These are phyloP conservation scores for Chaunax sp. DNA, from an alignment of 2,797 vertebrate species.

Conservation along the genomic window DNA sequence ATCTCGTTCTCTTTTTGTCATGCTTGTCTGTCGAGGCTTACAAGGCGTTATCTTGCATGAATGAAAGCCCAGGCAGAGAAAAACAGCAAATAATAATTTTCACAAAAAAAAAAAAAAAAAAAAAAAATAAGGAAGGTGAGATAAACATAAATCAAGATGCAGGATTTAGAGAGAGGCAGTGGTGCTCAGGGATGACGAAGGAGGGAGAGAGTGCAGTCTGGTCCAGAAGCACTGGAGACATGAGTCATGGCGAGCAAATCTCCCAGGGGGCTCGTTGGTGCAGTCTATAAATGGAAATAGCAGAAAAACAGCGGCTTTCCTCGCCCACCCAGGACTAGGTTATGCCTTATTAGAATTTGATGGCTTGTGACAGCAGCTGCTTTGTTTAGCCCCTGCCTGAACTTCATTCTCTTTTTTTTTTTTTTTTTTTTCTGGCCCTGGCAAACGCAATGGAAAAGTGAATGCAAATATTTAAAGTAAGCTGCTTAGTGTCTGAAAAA, in stretches of 20 bases:
- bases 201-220: slow-evolving; percentile 63
- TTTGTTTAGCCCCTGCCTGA: slow-evolving; percentile 71
- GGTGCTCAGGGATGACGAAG: slow-evolving; percentile 50
- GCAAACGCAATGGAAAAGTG: slow-evolving; percentile 51
- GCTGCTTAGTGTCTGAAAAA: slow-evolving; percentile 64
- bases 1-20: slow-evolving; percentile 3
- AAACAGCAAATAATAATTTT: slow-evolving; percentile 27
- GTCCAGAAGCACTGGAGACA: slow-evolving; percentile 79
- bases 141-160: slow-evolving; percentile 35
- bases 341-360: slow-evolving; percentile 83
- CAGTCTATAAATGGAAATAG: slow-evolving; percentile 85
- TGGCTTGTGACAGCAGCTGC: slow-evolving; percentile 78
- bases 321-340: slow-evolving; percentile 80
- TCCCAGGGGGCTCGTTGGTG: slow-evolving; percentile 81
- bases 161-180: slow-evolving; percentile 33
- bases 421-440: slow-evolving; percentile 44
- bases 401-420: slow-evolving; percentile 41
- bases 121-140: slow-evolving; percentile 39
- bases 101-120: no score
- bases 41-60: slow-evolving; percentile 47
- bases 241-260: slow-evolving; percentile 79
- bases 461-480: slow-evolving; percentile 39
- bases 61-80: slow-evolving; percentile 47
- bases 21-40: slow-evolving; percentile 4
- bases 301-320: slow-evolving; percentile 83